Percentiles rank a stretch among this genome's conserved stretches.
Evolutionary conservation across 2,113 vertebrate species (phyloP).

Genomic region (Grallaria varia): DNA sequence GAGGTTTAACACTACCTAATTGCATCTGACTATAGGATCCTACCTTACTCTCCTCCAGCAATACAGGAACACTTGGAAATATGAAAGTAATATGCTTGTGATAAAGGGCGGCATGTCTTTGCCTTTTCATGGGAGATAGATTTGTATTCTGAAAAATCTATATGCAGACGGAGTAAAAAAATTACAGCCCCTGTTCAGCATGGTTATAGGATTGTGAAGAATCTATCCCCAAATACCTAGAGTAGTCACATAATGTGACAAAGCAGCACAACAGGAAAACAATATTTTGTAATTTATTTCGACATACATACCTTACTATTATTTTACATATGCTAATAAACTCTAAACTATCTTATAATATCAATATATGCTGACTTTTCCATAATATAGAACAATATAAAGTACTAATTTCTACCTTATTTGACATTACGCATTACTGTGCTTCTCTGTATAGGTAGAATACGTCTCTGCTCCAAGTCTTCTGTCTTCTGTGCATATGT

Average conservation of each 20-base stretch:
- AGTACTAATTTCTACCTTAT: not conserved
- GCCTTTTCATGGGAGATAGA: not conserved
- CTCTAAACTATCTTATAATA: not conserved
- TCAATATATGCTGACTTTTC: not conserved
- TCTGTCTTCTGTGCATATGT: not conserved
- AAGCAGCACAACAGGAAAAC: not conserved
- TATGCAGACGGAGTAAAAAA: not conserved
- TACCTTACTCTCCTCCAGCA: not conserved
- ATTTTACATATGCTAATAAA: not conserved
- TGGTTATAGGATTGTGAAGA: not conserved
- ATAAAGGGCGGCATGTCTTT: not conserved
- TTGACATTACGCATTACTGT: not conserved
- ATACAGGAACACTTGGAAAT: not conserved
- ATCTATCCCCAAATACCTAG: not conserved
- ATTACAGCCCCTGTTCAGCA: not conserved
- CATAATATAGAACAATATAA: not conserved
- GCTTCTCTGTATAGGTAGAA: not conserved
- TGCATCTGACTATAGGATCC: not conserved
- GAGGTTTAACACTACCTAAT: not conserved
- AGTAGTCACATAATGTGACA: not conserved
- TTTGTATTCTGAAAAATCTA: not conserved
- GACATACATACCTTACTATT: not conserved
- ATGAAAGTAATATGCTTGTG: not conserved
- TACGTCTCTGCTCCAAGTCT: not conserved
- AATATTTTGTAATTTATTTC: not conserved